Conservation (phyloP, 2,113 vertebrate genomes). For the Hyaena hyaena region DNA sequence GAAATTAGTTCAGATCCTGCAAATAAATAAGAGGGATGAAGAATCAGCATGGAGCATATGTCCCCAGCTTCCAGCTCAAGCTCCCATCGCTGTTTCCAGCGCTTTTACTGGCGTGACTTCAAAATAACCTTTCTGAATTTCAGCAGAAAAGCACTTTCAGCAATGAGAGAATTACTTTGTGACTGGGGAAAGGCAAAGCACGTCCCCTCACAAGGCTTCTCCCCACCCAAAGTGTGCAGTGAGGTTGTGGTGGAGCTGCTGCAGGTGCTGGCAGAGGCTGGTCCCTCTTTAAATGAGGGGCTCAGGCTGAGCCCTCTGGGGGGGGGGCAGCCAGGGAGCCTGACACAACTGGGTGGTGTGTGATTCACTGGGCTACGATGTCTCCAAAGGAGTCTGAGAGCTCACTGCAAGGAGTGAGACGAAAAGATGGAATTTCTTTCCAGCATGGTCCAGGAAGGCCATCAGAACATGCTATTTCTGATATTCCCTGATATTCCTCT, state of each 20-base stretch:
- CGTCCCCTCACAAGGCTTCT: not conserved
- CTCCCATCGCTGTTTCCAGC: conserved; percentile 74
- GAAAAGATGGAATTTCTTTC: not conserved
- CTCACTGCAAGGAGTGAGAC: not conserved
- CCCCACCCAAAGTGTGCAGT: not conserved
- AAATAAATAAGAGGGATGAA: conserved; percentile 82
- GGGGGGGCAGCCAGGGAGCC: not conserved
- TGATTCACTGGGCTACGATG: rapidly evolving
- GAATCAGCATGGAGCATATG: conserved; percentile 74
- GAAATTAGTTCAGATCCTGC: conserved; percentile 78
- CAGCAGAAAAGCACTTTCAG: conserved; percentile 39
- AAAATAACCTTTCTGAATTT: conserved; percentile 74
- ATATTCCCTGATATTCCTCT: not conserved
- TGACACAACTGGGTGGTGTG: not conserved
- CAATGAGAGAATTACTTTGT: conserved; percentile 14
- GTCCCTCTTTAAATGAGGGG: not conserved
- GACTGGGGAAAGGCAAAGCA: not conserved
- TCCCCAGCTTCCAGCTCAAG: conserved; percentile 70
- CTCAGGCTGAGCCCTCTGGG: not conserved
- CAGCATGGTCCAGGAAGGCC: not conserved
- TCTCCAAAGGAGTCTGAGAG: not conserved
- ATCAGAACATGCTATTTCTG: not conserved
- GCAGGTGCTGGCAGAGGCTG: not conserved
- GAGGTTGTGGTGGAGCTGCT: not conserved
- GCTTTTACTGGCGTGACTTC: conserved; percentile 74